phyloP scores from a whole-genome alignment of 2,888 invertebrate genomes.

The Deroplatys truncata region DNA sequence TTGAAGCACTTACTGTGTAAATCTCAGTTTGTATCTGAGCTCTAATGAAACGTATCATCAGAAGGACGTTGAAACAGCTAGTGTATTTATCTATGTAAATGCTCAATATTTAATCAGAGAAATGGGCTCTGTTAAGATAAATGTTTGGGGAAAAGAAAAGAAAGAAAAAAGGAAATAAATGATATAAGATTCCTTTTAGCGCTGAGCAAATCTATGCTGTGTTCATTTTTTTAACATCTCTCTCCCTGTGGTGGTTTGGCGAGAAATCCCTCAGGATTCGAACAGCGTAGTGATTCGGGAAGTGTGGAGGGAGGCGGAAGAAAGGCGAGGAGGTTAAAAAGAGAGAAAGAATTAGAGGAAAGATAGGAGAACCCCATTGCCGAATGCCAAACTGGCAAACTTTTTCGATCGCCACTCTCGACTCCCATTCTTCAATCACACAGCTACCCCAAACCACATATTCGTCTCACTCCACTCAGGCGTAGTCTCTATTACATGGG shows the following conservation, averaged over 20 bases:
- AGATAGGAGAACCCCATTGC: neutral
- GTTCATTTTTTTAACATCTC: neutral
- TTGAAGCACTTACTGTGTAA: too few relatives aligned
- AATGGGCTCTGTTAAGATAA: too few relatives aligned
- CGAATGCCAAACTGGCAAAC: neutral
- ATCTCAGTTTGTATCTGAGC: too few relatives aligned
- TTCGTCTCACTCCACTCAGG: neutral
- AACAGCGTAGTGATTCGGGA: neutral
- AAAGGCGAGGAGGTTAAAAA: neutral
- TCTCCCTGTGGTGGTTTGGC: neutral
- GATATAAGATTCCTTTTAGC: neutral
- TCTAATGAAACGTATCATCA: too few relatives aligned
- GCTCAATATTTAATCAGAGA: too few relatives aligned
- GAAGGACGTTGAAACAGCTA: too few relatives aligned
- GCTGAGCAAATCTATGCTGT: neutral
- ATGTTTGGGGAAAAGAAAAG: too few relatives aligned
- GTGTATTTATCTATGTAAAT: too few relatives aligned
- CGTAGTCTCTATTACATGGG: too few relatives aligned
- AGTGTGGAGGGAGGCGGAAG: neutral
- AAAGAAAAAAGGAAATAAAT: neutral
- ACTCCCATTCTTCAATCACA: neutral
- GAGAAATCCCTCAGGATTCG: neutral
- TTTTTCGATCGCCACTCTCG: neutral
- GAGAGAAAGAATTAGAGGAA: neutral
- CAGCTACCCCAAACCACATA: neutral